These are phyloP conservation scores for Eupithecia insigniata DNA, from an alignment of 2,888 invertebrate species.

Conservation along the genomic window DNA sequence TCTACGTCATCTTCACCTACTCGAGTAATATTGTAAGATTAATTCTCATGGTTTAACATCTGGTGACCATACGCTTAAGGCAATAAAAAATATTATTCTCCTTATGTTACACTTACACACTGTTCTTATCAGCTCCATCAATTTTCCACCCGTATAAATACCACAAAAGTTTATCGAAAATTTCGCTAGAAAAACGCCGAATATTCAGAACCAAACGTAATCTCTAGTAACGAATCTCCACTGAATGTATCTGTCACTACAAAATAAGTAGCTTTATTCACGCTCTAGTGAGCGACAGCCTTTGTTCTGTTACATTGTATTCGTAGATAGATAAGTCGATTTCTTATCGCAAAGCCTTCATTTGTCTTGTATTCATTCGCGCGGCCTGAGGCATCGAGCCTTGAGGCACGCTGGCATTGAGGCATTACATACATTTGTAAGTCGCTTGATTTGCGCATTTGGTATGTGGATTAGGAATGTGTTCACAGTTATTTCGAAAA, in stretches of 20 bases:
- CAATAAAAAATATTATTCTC: not conserved
- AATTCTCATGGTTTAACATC: too few relatives aligned
- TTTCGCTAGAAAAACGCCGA: not conserved
- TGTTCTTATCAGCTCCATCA: not conserved
- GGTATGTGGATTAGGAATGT: constrained; percentile 6
- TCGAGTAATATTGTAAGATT: not conserved
- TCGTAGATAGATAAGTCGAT: constrained; percentile 36
- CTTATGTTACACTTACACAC: not conserved
- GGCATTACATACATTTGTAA: constrained; percentile 19
- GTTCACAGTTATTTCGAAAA: not conserved
- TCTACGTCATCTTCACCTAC: not conserved
- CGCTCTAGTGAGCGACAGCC: constrained; percentile 13
- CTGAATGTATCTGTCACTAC: constrained; percentile 15
- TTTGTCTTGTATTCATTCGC: constrained; percentile 37
- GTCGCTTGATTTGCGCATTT: constrained; percentile 10
- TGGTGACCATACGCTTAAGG: not conserved
- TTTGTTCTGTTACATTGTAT: constrained; percentile 26
- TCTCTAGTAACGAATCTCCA: constrained; percentile 14
- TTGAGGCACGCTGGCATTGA: constrained; percentile 11
- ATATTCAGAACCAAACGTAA: constrained; percentile 14
- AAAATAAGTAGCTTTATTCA: constrained; percentile 15
- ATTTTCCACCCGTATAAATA: not conserved
- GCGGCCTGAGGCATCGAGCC: constrained; percentile 14
- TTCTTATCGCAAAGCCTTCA: constrained; percentile 30
- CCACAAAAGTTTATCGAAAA: not conserved